Percentiles rank a stretch among this genome's conserved stretches.
Conservation (phyloP, 2,888 invertebrate species). For the Dioctria linearis region DNA sequence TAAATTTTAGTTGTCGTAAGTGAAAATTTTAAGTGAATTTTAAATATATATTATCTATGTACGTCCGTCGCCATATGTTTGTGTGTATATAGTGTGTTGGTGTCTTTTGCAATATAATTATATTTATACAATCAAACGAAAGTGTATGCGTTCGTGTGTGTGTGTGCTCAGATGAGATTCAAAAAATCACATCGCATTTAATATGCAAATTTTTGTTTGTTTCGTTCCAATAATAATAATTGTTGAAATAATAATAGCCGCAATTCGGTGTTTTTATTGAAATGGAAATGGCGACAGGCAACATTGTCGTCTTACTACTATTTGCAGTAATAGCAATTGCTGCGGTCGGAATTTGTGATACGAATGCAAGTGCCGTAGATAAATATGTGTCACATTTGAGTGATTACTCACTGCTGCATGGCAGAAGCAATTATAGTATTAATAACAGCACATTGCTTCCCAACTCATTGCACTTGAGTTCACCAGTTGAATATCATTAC, state of each 20-base stretch:
- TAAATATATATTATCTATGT: too few species aligned
- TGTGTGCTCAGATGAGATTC: neutral
- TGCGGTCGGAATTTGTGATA: slow-evolving; percentile 28
- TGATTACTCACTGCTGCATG: slow-evolving; percentile 51
- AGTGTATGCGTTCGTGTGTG: neutral
- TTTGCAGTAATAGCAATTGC: slow-evolving; percentile 13
- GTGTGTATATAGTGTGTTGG: slow-evolving; percentile 6
- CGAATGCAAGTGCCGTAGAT: slow-evolving; percentile 23
- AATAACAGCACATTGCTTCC: slow-evolving; percentile 1
- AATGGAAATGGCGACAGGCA: slow-evolving; percentile 38
- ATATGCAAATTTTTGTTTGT: slow-evolving; percentile 19
- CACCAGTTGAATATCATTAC: neutral
- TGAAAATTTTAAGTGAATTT: neutral
- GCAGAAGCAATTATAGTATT: neutral
- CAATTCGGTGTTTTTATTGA: slow-evolving; percentile 13
- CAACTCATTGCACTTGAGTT: slow-evolving; percentile 7
- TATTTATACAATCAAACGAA: slow-evolving; percentile 4
- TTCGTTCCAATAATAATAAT: neutral
- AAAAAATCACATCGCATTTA: neutral
- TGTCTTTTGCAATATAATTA: neutral
- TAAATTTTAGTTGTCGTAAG: slow-evolving; percentile 24
- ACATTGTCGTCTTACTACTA: neutral
- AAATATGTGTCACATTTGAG: slow-evolving; percentile 42
- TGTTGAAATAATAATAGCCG: too few species aligned
- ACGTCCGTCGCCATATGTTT: too few species aligned